Evolutionary conservation across 2,797 vertebrate species (phyloP).

Genomic region (Fundulus diaphanus): DNA sequence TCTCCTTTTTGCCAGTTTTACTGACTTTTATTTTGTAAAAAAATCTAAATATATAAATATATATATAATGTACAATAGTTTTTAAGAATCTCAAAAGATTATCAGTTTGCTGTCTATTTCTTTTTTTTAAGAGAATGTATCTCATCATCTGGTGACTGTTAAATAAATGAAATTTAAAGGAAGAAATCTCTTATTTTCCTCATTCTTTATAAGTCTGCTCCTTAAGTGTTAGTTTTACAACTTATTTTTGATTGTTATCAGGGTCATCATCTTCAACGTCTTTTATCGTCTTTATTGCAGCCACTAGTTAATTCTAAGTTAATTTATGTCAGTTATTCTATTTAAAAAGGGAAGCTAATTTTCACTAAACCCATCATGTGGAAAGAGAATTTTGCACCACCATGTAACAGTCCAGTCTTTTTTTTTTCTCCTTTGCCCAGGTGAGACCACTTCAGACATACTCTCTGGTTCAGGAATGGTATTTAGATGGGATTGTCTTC

Average conservation of each 20-base stretch:
- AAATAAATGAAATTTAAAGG: conserved; percentile 84
- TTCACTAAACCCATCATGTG: background rate
- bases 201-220: conserved; percentile 25
- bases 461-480: background rate
- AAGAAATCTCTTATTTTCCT: conserved; percentile 29
- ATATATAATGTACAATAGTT: conserved; percentile 85
- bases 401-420: background rate
- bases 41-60: conserved; percentile 56
- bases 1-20: conserved; percentile 71
- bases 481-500: background rate
- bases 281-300: background rate
- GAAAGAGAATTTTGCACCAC: background rate
- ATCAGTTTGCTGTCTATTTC: conserved; percentile 84
- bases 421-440: background rate
- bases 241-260: conserved; percentile 19
- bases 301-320: background rate
- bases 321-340: too few relatives aligned
- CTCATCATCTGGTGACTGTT: conserved; percentile 87
- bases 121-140: conserved; percentile 88
- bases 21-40: conserved; percentile 86
- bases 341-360: background rate
- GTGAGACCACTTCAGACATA: background rate
- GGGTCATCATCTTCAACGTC: too few relatives aligned
- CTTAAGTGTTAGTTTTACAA: conserved; percentile 24
- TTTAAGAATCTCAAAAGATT: conserved; percentile 80